Percentiles rank a stretch among this genome's conserved stretches.
Evolutionary conservation across 2,797 vertebrate genomes (phyloP).

Genomic region (Simalia tracyae): DNA sequence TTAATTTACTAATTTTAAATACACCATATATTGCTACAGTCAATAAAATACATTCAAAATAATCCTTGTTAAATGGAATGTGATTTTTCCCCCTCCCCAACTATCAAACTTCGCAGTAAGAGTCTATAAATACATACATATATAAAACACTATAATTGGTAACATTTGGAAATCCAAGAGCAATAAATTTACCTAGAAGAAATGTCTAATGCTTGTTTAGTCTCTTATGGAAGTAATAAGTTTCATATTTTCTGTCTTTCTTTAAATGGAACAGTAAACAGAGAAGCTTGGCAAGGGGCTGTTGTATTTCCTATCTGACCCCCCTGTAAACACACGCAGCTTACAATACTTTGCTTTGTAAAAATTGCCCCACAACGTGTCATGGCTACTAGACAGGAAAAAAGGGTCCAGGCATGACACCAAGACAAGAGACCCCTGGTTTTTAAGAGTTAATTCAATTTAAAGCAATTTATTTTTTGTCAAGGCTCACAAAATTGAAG

Average conservation of each 20-base stretch:
- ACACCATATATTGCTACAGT: not conserved
- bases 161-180: not conserved
- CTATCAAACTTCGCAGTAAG: fast-evolving
- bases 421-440: not conserved
- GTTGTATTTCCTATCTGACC: not conserved
- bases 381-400: not conserved
- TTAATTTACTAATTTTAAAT: not conserved
- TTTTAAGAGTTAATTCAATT: not conserved
- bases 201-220: not conserved
- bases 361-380: fast-evolving
- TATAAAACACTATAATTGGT: fast-evolving
- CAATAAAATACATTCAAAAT: not conserved
- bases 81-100: not conserved
- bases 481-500: not conserved
- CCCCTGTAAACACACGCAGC: not conserved
- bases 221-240: constrained; percentile 17
- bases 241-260: not conserved
- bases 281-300: not conserved
- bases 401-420: not conserved
- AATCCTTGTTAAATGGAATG: not conserved
- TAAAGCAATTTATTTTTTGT: not conserved
- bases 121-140: constrained; percentile 12
- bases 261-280: not conserved
- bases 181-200: not conserved
- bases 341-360: not conserved